phyloP scores from a whole-genome alignment of 2,797 vertebrate species.

The Podarcis lilfordi region DNA sequence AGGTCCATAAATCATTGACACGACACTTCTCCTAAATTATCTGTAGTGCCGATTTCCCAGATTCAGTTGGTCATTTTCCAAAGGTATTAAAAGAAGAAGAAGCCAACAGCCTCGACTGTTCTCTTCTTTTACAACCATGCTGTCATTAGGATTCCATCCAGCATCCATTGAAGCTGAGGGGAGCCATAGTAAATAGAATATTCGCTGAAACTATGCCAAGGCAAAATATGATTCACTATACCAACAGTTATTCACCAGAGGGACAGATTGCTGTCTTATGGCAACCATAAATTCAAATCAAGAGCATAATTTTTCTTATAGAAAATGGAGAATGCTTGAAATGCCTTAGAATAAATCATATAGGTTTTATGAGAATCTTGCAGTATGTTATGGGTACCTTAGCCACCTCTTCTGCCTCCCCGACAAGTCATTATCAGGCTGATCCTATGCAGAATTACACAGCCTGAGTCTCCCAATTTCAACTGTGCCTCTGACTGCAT shows the following conservation, averaged over 20 bases:
- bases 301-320: constrained; percentile 18
- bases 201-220: constrained; percentile 12
- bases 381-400: neutral
- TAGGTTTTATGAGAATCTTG: neutral
- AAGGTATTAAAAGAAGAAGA: neutral
- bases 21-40: constrained; percentile 30
- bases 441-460: neutral
- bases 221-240: constrained; percentile 14
- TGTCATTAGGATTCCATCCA: constrained; percentile 27
- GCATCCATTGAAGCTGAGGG: neutral
- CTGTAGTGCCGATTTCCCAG: constrained; percentile 15
- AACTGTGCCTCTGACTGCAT: neutral
- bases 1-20: constrained; percentile 24
- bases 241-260: neutral
- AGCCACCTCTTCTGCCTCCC: too few relatives aligned
- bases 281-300: neutral
- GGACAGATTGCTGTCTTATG: constrained; percentile 25
- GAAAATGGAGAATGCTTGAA: neutral
- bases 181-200: constrained; percentile 11
- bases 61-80: constrained; percentile 31
- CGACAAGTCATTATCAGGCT: neutral
- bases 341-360: constrained; percentile 15
- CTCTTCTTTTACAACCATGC: constrained; percentile 13
- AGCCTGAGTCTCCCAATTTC: neutral
- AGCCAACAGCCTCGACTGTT: neutral